Evolutionary conservation across 1,140 invertebrate genomes (phyloP).

Genomic region (Pectinophora gossypiella): DNA sequence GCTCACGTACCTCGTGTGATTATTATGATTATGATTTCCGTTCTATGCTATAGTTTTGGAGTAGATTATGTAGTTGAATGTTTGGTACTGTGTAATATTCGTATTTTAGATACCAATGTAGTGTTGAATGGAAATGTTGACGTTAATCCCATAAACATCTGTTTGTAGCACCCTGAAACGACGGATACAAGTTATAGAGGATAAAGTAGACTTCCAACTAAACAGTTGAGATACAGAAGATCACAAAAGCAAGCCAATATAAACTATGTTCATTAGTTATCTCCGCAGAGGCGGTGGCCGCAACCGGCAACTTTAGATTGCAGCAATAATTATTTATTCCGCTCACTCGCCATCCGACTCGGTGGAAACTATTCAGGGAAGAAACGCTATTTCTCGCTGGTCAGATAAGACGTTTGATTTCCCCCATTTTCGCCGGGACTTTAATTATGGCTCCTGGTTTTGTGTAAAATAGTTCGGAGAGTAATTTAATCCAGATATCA

Average conservation of each 20-base stretch:
- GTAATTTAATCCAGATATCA: constrained; percentile 70
- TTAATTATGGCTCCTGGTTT: constrained; percentile 73
- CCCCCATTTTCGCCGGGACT: constrained; percentile 64
- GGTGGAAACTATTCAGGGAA: constrained; percentile 63
- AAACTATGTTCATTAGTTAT: constrained; percentile 61
- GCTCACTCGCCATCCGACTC: constrained; percentile 60
- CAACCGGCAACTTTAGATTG: constrained; percentile 59
- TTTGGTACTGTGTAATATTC: too few relatives aligned
- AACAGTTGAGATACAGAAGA: constrained; percentile 5
- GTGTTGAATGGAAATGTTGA: too few relatives aligned
- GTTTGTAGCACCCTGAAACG: too few relatives aligned
- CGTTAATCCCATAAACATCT: too few relatives aligned
- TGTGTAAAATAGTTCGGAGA: constrained; percentile 72
- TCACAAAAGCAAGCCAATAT: constrained; percentile 33
- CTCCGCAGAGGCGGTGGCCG: constrained; percentile 22
- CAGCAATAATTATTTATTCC: constrained; percentile 73
- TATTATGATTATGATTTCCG: too few relatives aligned
- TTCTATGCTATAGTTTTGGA: too few relatives aligned
- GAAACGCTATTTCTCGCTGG: constrained; percentile 67
- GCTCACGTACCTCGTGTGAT: too few relatives aligned
- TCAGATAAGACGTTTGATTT: constrained; percentile 74
- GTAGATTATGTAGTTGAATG: too few relatives aligned
- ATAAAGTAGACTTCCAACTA: neutral
- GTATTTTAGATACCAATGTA: too few relatives aligned
- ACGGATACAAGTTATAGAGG: too few relatives aligned